phyloP scores from a whole-genome alignment of 2,888 invertebrate genomes.

The Tachystola acroxantha region DNA sequence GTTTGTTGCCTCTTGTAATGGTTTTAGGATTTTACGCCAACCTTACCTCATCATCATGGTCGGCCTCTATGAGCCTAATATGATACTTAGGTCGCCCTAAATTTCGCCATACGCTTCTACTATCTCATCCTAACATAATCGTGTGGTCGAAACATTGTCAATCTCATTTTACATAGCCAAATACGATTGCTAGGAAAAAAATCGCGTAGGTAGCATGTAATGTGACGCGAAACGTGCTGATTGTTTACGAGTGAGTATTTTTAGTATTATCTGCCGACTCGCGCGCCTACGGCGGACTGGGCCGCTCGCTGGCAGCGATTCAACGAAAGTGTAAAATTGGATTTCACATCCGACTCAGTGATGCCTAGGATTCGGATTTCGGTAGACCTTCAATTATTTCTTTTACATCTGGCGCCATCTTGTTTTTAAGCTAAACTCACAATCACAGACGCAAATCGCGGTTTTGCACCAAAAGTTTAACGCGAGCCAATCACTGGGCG shows the following conservation, averaged over 20 bases:
- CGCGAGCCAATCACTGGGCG: too few species aligned
- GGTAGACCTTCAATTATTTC: conserved; percentile 22
- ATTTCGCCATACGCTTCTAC: too few species aligned
- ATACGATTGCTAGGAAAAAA: conserved; percentile 21
- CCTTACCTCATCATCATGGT: too few species aligned
- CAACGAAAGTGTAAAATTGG: conserved; percentile 72
- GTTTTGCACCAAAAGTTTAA: too few species aligned
- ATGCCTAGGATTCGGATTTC: conserved; percentile 41
- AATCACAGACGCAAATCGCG: too few species aligned
- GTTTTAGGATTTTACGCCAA: too few species aligned
- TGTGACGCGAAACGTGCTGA: conserved; percentile 50
- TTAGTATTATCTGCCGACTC: conserved; percentile 61
- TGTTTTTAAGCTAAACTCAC: too few species aligned
- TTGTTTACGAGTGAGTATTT: conserved; percentile 73
- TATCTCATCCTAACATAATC: too few species aligned
- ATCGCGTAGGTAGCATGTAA: conserved; percentile 43
- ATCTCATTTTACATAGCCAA: conserved; percentile 14
- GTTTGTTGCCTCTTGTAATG: too few species aligned
- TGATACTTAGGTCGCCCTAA: too few species aligned
- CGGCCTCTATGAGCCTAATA: too few species aligned
- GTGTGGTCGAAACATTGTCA: background rate
- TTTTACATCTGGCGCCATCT: too few species aligned
- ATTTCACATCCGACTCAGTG: conserved; percentile 37
- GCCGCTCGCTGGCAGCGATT: conserved; percentile 54
- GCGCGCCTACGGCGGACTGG: conserved; percentile 15